phyloP scores from a whole-genome alignment of 30 jellyfish, hydroid and myxozoan genomes.

The Hydra vulgaris region DNA sequence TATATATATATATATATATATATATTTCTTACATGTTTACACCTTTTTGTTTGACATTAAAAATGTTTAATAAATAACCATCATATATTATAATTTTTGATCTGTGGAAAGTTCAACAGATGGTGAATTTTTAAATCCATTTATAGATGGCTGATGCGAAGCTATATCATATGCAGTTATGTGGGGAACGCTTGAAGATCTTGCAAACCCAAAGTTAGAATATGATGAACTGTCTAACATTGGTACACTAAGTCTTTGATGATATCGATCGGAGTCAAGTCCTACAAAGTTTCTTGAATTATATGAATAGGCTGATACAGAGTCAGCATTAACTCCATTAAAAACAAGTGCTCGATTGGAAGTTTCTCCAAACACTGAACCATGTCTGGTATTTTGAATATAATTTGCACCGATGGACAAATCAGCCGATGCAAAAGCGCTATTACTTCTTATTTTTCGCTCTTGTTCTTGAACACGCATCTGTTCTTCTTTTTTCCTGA shows the following conservation, averaged over 20 bases:
- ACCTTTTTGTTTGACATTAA: too few species aligned
- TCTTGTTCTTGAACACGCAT: neutral
- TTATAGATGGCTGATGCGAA: neutral
- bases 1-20: too few species aligned
- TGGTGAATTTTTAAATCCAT: neutral
- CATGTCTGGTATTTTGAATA: neutral
- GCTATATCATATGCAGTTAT: neutral
- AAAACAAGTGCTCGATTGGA: constrained; percentile 11
- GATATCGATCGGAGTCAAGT: constrained; percentile 1
- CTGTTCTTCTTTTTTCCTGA: neutral
- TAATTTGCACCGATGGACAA: neutral
- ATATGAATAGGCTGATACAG: constrained; percentile 9
- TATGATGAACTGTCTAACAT: neutral
- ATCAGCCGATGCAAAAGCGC: constrained; percentile 10
- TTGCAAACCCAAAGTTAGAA: neutral
- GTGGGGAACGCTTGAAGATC: neutral
- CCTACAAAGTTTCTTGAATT: constrained; percentile 6
- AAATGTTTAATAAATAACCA: too few species aligned
- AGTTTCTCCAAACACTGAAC: neutral
- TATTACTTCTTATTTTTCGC: constrained; percentile 1
- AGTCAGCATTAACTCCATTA: constrained; percentile 17
- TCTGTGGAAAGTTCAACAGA: too few species aligned
- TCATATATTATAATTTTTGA: too few species aligned
- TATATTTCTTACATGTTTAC: too few species aligned
- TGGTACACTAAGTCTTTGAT: constrained; percentile 17